Evolutionary conservation across 2,888 invertebrate species (phyloP).

Genomic region (Plagiodera versicolora): DNA sequence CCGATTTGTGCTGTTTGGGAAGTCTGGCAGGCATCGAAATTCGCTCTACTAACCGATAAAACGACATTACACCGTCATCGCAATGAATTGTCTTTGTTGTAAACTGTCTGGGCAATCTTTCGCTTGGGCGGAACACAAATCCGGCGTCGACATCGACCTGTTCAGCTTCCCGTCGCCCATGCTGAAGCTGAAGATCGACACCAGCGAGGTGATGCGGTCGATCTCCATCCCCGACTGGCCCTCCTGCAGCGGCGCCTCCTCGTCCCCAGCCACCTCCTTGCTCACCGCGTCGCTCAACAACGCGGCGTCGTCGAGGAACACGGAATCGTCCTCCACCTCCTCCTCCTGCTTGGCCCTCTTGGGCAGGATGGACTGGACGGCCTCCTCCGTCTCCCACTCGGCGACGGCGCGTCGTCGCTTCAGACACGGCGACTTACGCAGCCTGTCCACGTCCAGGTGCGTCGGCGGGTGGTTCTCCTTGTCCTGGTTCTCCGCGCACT

Average conservation of each 20-base stretch:
- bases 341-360: constrained; percentile 53
- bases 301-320: constrained; percentile 55
- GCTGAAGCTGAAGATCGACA: constrained; percentile 63
- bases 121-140: constrained; percentile 60
- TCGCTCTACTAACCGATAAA: constrained; percentile 16
- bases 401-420: constrained; percentile 57
- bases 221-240: constrained; percentile 58
- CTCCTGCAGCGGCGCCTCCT: constrained; percentile 20
- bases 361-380: constrained; percentile 59
- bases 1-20: constrained; percentile 12
- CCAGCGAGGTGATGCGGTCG: constrained; percentile 62
- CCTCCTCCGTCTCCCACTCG: constrained; percentile 61
- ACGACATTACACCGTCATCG: constrained; percentile 58
- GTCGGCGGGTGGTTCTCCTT: constrained; percentile 57
- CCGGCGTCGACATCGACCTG: constrained; percentile 58
- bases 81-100: constrained; percentile 56
- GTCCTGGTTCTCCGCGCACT: constrained; percentile 50
- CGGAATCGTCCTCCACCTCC: constrained; percentile 49
- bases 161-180: constrained; percentile 50
- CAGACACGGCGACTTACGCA: constrained; percentile 47
- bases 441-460: constrained; percentile 56
- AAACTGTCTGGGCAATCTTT: constrained; percentile 54
- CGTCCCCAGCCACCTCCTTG: constrained; percentile 34
- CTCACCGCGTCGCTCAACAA: constrained; percentile 51
- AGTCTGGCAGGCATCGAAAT: constrained; percentile 21